Evolutionary conservation across 2,888 invertebrate species (phyloP).

Genomic region (Ichneumoninae sp.): DNA sequence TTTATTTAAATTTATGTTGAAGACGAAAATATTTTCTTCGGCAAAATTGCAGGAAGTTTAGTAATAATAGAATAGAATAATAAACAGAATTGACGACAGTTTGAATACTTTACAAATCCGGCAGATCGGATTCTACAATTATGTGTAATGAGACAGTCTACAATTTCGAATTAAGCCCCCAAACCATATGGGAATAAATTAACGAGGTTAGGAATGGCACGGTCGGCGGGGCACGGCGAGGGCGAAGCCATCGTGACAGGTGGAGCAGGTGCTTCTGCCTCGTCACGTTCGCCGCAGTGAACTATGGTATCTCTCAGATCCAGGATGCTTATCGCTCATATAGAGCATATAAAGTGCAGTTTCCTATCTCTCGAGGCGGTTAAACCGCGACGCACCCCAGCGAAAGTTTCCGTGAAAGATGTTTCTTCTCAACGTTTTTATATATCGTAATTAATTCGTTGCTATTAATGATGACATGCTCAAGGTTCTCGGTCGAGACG

Average conservation of each 20-base stretch:
- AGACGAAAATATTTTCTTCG: not conserved
- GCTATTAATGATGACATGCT: not conserved
- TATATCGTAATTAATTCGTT: conserved; percentile 50
- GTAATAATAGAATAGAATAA: too few species aligned
- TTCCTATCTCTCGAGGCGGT: not conserved
- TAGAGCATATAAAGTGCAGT: conserved; percentile 14
- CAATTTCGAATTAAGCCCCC: not conserved
- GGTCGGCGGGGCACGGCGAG: not conserved
- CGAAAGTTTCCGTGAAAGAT: conserved; percentile 18
- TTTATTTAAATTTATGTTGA: too few species aligned
- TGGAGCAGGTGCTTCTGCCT: conserved; percentile 59
- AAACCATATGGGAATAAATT: conserved; percentile 3
- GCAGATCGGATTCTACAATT: too few species aligned
- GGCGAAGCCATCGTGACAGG: conserved; percentile 49
- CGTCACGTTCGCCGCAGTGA: conserved; percentile 47
- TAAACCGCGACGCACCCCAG: not conserved
- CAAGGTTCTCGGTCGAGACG: not conserved
- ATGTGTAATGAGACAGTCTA: too few species aligned
- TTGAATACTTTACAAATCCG: too few species aligned
- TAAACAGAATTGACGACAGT: too few species aligned
- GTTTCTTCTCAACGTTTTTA: conserved; percentile 27
- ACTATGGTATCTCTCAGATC: conserved; percentile 34
- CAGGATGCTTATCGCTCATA: conserved; percentile 26
- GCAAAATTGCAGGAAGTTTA: not conserved
- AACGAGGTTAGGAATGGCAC: conserved; percentile 47